These are phyloP conservation scores for Indicator indicator DNA, from an alignment of 2,113 vertebrate genomes.

Conservation along the genomic window DNA sequence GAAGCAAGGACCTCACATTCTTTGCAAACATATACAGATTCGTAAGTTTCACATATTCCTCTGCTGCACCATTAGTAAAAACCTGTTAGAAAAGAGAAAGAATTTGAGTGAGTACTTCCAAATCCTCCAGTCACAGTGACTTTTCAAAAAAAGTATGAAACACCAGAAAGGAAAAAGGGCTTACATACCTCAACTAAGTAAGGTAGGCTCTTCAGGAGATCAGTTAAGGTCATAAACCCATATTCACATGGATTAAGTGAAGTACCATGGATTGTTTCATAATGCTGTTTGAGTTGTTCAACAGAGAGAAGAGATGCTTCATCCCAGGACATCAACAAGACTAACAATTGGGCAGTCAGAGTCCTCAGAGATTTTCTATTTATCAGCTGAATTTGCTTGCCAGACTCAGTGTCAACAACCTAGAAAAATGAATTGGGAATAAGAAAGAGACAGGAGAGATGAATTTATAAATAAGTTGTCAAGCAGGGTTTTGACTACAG, in stretches of 20 bases:
- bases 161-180: neutral
- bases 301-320: constrained; percentile 77
- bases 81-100: constrained; percentile 71
- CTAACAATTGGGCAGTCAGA: constrained; percentile 91
- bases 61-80: constrained; percentile 73
- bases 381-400: constrained; percentile 92
- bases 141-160: neutral
- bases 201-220: constrained; percentile 93
- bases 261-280: constrained; percentile 76
- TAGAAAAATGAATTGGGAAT: constrained; percentile 34
- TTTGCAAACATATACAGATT: constrained; percentile 93
- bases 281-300: constrained; percentile 83
- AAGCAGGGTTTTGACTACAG: neutral
- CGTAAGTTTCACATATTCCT: constrained; percentile 89
- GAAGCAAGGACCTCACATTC: constrained; percentile 88
- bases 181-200: constrained; percentile 89
- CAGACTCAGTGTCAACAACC: constrained; percentile 84
- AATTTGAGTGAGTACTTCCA: neutral
- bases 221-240: constrained; percentile 92
- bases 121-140: neutral
- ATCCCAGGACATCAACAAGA: constrained; percentile 92
- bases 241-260: constrained; percentile 96
- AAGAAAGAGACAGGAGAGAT: neutral
- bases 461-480: neutral
- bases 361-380: constrained; percentile 93